These are phyloP conservation scores for Itoplectis maculator DNA, from an alignment of 2,888 invertebrate genomes.

Conservation along the genomic window DNA sequence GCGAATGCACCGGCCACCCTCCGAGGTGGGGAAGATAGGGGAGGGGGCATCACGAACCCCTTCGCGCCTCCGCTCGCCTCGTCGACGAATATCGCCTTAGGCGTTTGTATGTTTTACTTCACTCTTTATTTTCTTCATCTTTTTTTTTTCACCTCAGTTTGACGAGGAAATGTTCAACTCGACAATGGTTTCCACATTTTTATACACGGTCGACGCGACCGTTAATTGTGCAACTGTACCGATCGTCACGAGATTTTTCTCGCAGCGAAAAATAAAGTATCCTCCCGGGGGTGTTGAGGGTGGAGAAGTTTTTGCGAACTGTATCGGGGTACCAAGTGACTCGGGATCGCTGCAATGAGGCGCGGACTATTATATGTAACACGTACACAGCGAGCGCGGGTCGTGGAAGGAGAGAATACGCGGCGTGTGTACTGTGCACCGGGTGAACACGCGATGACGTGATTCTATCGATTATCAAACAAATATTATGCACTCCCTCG, in stretches of 20 bases:
- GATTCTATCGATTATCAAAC: slow-evolving; percentile 83
- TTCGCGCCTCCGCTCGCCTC: slow-evolving; percentile 20
- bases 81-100: slow-evolving; percentile 29
- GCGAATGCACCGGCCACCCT: slow-evolving; percentile 29
- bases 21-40: too few relatives aligned
- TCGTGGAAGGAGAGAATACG: slow-evolving; percentile 37
- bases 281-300: not conserved
- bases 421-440: slow-evolving; percentile 52
- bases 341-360: slow-evolving; percentile 30
- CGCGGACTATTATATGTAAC: too few relatives aligned
- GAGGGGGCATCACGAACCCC: slow-evolving; percentile 22
- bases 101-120: slow-evolving; percentile 28
- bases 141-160: slow-evolving; percentile 4
- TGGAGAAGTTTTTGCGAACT: slow-evolving; percentile 6
- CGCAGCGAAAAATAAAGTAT: not conserved
- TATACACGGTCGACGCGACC: slow-evolving; percentile 4
- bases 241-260: not conserved
- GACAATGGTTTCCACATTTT: slow-evolving; percentile 37
- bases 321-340: slow-evolving; percentile 35
- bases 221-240: slow-evolving; percentile 22
- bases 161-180: slow-evolving; percentile 24
- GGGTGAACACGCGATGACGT: slow-evolving; percentile 81
- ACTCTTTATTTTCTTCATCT: slow-evolving; percentile 12
- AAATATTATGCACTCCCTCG: slow-evolving; percentile 81
- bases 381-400: slow-evolving; percentile 21